Base-by-base conservation (phyloP, 1,140 invertebrate genomes). In the Episyrphus balteatus region DNA sequence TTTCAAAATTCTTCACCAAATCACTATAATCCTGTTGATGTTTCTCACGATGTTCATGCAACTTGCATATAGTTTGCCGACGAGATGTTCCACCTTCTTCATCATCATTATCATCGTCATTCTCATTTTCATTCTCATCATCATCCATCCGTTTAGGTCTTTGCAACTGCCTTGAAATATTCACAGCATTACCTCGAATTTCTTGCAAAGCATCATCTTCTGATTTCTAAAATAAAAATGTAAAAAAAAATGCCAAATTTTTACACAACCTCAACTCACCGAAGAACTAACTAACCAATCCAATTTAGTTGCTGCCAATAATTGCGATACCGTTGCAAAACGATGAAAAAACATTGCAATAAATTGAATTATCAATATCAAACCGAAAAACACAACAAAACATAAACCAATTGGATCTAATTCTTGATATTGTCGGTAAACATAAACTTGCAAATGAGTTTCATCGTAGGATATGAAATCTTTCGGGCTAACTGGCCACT, bases 341-440 rank as follows among this genome's bases (percentile, higher is more conserved):
- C 88, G 76, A 72, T 92, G 89, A 51, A 87, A 73, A 19, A 90
- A 70, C 89, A 92, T 92, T 14, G 82, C 83, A 2, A 86, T 54
- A 55, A 90, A 90, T 69, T 92, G 86, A 37, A 91, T 79, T 1
- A 82, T 55, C 15, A 92, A 61, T 32, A 86, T 60, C 3, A 79
- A 55, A 9, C 79, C 81, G 57, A 87, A 88, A 52, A 86, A 83
- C 14, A 82, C 64, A 21, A 89, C 75, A 58, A 89, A 85, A 12
- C 84, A 74, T 1, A 88, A 70, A 48, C 83, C 83, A 47, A 89
- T 83, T 0, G 86, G 85, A 59, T 92, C 88, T 36, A 89, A 62
- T 54, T 76, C 68, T 43, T 82, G 69, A 59, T 79, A 79, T 45
- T 73, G 69, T 52, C 73, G 72, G 7, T 59, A 51, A 39, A 83